Conservation (phyloP, 2,888 invertebrate species). For the Drosophila dives region DNA sequence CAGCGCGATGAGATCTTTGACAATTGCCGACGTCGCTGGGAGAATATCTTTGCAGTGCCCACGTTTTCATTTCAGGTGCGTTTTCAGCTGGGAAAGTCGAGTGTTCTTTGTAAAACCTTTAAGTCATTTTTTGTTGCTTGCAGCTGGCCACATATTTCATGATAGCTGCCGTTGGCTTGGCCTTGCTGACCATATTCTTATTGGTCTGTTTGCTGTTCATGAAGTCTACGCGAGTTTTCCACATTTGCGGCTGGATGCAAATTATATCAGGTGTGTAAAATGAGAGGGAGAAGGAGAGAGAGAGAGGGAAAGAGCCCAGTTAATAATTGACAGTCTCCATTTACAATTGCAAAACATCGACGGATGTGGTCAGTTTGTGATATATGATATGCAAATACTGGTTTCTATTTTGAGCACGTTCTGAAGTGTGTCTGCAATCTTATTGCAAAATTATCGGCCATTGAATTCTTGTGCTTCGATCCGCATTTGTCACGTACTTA, state of each 20-base stretch:
- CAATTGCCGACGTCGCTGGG: conserved; percentile 93
- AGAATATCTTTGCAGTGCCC: conserved; percentile 92
- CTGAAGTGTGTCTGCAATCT: conserved; percentile 25
- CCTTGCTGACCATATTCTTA: conserved; percentile 93
- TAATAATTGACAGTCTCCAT: conserved; percentile 22
- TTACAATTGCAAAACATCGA: conserved; percentile 19
- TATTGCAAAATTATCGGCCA: conserved; percentile 27
- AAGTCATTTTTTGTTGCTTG: conserved; percentile 32
- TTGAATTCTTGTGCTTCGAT: conserved; percentile 38
- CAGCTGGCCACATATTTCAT: conserved; percentile 94
- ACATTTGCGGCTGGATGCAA: conserved; percentile 97
- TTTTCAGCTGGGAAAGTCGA: neutral
- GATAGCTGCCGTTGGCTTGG: conserved; percentile 93
- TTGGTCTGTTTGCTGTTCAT: conserved; percentile 97
- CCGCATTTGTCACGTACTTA: conserved; percentile 44
- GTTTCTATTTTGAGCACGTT: conserved; percentile 51
- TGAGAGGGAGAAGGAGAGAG: too few relatives aligned
- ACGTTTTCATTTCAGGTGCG: conserved; percentile 90
- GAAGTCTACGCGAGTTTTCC: conserved; percentile 95
- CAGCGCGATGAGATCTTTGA: conserved; percentile 91
- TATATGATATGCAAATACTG: conserved; percentile 33
- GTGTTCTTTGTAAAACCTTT: neutral
- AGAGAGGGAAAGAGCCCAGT: conserved; percentile 3
- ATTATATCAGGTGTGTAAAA: conserved; percentile 93
- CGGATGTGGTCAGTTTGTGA: conserved; percentile 34